Evolutionary conservation across 2,113 vertebrate genomes (phyloP).

Genomic region (Syrmaticus mikado): DNA sequence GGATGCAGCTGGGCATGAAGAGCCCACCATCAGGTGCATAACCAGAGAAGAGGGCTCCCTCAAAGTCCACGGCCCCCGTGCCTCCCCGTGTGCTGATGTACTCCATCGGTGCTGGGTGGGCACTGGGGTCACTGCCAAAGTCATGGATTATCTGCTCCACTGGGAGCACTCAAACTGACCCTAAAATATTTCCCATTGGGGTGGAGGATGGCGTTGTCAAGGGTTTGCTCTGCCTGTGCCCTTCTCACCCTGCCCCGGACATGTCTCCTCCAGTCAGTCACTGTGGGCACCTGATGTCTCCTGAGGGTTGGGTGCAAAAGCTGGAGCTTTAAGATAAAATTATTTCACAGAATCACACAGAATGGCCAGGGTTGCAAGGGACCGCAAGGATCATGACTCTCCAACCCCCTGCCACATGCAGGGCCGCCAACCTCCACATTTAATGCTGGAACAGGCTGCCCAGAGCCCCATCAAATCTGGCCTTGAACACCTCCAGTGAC

Average conservation of each 20-base stretch:
- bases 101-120: slow-evolving; percentile 74
- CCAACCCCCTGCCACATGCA: too few relatives aligned
- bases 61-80: slow-evolving; percentile 74
- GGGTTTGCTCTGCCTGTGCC: neutral
- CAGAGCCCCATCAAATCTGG: too few relatives aligned
- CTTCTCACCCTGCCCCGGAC: neutral
- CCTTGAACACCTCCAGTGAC: too few relatives aligned
- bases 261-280: fast-evolving
- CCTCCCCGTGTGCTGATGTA: slow-evolving; percentile 89
- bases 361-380: too few relatives aligned
- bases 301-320: neutral
- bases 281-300: neutral
- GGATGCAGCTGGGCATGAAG: slow-evolving; percentile 88
- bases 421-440: too few relatives aligned
- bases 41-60: slow-evolving; percentile 87
- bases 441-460: too few relatives aligned
- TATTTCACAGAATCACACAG: too few relatives aligned
- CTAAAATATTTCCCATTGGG: neutral
- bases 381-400: too few relatives aligned
- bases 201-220: too few relatives aligned
- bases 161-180: neutral
- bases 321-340: neutral
- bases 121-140: neutral
- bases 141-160: neutral
- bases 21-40: slow-evolving; percentile 90